Conservation (phyloP, 2,113 vertebrate species). For the Stegostoma tigrinum region DNA sequence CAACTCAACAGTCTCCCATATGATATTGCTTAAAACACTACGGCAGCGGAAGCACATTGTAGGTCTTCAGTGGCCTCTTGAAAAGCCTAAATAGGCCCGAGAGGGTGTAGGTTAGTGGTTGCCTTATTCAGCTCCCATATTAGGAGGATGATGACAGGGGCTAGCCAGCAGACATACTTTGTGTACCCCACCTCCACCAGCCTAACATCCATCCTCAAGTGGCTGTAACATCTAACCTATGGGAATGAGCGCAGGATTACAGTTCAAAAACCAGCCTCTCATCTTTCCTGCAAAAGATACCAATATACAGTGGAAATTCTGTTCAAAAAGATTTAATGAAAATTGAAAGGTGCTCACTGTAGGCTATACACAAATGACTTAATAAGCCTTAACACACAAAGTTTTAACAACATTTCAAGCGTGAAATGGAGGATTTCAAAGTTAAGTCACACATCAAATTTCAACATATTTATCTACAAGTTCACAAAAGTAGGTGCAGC, state of each 20-base stretch:
- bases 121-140: background rate
- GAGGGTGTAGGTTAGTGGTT: background rate
- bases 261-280: background rate
- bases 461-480: background rate
- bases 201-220: background rate
- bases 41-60: too few relatives aligned
- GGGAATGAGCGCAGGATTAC: background rate
- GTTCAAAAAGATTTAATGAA: slow-evolving; percentile 16
- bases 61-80: background rate
- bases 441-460: background rate
- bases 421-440: background rate
- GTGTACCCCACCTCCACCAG: too few relatives aligned
- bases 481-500: background rate
- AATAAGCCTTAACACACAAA: background rate
- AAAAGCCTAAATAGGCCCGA: background rate
- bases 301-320: background rate
- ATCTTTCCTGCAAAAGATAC: background rate
- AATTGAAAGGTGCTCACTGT: background rate
- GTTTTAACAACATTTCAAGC: background rate
- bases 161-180: too few relatives aligned
- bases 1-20: background rate
- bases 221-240: background rate
- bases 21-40: background rate
- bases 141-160: background rate
- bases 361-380: background rate